phyloP scores from a whole-genome alignment of 2,888 invertebrate genomes.

The Calameuta pallipes region DNA sequence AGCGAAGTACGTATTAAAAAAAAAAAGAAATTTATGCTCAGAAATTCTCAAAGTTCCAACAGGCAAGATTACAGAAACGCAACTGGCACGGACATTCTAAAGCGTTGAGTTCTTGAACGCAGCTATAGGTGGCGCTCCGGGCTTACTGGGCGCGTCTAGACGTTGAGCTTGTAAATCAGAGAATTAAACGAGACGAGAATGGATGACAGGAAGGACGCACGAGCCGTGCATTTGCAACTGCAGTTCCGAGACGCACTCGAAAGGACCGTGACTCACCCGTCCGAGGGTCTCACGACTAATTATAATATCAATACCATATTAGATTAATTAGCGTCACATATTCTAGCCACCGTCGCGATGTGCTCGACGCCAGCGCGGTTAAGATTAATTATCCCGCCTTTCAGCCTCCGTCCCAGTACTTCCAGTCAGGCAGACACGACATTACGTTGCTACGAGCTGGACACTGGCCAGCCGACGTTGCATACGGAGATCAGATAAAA shows the following conservation, averaged over 20 bases:
- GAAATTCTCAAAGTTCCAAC: background rate
- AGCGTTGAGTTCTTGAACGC: background rate
- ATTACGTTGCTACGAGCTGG: constrained; percentile 28
- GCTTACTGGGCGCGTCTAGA: background rate
- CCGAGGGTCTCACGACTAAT: constrained; percentile 34
- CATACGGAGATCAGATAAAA: constrained; percentile 29
- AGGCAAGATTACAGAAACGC: background rate
- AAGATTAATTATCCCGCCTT: constrained; percentile 43
- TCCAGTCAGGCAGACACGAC: constrained; percentile 33
- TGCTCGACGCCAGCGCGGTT: constrained; percentile 26
- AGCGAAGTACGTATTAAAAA: no score
- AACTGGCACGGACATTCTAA: background rate
- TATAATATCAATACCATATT: constrained; percentile 49
- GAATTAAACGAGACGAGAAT: background rate
- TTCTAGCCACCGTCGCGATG: constrained; percentile 26
- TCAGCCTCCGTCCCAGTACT: constrained; percentile 23
- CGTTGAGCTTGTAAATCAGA: background rate
- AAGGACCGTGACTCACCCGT: constrained; percentile 1
- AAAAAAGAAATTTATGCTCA: no score
- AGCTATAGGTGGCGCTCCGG: background rate
- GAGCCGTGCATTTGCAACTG: background rate
- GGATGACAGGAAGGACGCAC: background rate
- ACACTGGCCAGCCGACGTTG: constrained; percentile 30
- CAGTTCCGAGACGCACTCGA: constrained; percentile 1
- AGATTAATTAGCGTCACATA: constrained; percentile 50